A percentile compares a stretch with the other conserved stretches of the same genome.
Evolutionary conservation across 2,888 invertebrate species (phyloP).

Genomic region (Allygus modestus): DNA sequence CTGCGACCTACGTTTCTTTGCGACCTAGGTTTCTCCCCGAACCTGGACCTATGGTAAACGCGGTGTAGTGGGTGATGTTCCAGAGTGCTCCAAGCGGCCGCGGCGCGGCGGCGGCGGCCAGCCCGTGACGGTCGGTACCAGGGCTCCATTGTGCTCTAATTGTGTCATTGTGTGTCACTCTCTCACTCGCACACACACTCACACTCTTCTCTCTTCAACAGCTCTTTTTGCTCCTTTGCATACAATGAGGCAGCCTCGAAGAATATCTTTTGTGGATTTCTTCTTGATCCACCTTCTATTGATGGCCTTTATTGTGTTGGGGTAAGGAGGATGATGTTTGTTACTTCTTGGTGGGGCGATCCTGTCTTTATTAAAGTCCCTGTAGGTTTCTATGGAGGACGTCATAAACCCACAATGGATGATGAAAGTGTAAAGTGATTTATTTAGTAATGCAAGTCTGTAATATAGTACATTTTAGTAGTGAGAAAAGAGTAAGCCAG

Average conservation of each 20-base stretch:
- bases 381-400: too few relatives aligned
- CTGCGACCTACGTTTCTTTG: too few relatives aligned
- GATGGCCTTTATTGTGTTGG: slow-evolving; percentile 2
- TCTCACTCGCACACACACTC: slow-evolving; percentile 29
- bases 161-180: slow-evolving; percentile 51
- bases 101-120: background rate
- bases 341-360: background rate
- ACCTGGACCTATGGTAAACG: background rate
- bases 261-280: slow-evolving; percentile 47
- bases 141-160: slow-evolving; percentile 50
- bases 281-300: slow-evolving; percentile 5
- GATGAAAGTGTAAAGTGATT: too few relatives aligned
- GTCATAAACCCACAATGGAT: too few relatives aligned
- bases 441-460: too few relatives aligned
- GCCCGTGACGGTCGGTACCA: slow-evolving; percentile 9
- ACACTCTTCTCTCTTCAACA: slow-evolving; percentile 33
- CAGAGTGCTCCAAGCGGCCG: too few relatives aligned
- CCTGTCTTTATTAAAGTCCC: background rate
- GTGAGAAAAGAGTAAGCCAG: too few relatives aligned
- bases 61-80: background rate
- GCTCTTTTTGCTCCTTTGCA: slow-evolving; percentile 45
- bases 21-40: too few relatives aligned
- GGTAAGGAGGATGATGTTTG: background rate
- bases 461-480: too few relatives aligned
- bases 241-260: slow-evolving; percentile 29